Evolutionary conservation across 2,888 invertebrate species (phyloP).

Genomic region (Laothoe populi): DNA sequence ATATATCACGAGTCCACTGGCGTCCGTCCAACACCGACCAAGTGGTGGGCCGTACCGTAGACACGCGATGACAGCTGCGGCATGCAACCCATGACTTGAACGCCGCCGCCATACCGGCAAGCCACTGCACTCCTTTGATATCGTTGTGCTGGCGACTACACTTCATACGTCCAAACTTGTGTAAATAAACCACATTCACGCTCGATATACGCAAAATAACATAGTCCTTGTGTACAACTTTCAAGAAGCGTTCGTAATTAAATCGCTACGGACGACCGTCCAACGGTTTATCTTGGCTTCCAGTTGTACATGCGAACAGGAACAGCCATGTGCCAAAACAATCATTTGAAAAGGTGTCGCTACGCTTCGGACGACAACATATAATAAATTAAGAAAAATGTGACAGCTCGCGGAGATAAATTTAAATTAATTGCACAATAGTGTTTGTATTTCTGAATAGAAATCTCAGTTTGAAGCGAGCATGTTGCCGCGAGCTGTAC

Average conservation of each 20-base stretch:
- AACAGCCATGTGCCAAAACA: conserved; percentile 65
- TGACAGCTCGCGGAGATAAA: conserved; percentile 67
- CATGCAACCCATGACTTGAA: conserved; percentile 80
- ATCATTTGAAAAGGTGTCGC: conserved; percentile 63
- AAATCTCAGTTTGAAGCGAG: conserved; percentile 70
- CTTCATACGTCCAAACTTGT: conserved; percentile 47
- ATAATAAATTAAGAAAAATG: conserved; percentile 73
- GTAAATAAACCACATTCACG: conserved; percentile 45
- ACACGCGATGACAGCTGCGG: conserved; percentile 80
- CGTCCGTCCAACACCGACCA: conserved; percentile 75
- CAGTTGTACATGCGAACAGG: conserved; percentile 49
- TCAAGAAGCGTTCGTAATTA: conserved; percentile 23
- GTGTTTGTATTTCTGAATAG: conserved; percentile 71
- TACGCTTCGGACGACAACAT: conserved; percentile 56
- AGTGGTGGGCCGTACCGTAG: conserved; percentile 80
- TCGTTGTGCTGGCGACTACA: conserved; percentile 50
- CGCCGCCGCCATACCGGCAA: conserved; percentile 58
- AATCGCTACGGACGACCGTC: conserved; percentile 23
- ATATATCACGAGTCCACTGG: conserved; percentile 80
- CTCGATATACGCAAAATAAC: conserved; percentile 40
- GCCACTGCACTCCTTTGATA: conserved; percentile 63
- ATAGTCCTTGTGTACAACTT: conserved; percentile 31
- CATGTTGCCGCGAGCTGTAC: conserved; percentile 76
- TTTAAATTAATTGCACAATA: conserved; percentile 70
- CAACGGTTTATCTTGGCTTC: conserved; percentile 56